Evolutionary conservation across 2,113 vertebrate species (phyloP).

Genomic region (Otocyon megalotis): DNA sequence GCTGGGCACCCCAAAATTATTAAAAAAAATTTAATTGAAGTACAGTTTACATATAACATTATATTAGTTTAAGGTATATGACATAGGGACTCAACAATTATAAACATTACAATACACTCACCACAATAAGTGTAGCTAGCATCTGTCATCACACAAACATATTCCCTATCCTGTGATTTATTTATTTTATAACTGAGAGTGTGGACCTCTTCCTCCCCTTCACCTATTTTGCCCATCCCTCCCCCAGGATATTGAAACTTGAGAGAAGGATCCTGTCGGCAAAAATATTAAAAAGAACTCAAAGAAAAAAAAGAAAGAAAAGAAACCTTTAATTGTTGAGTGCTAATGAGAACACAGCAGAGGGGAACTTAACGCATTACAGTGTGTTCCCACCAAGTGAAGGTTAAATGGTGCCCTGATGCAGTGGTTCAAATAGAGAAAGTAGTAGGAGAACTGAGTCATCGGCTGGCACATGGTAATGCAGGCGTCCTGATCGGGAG

Average conservation of each 20-base stretch:
- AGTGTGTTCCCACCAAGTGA: constrained; percentile 9
- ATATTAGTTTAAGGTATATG: background rate
- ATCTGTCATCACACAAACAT: background rate
- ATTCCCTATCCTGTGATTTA: background rate
- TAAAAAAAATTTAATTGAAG: background rate
- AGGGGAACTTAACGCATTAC: background rate
- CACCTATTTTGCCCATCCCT: background rate
- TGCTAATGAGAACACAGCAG: constrained; percentile 75
- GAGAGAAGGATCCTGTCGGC: background rate
- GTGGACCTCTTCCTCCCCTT: background rate
- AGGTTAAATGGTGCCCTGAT: constrained; percentile 57
- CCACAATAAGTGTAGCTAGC: background rate
- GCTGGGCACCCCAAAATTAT: background rate
- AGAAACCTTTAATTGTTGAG: constrained; percentile 36
- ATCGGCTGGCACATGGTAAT: background rate
- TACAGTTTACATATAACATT: background rate
- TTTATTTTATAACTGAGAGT: background rate
- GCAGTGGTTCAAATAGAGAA: background rate
- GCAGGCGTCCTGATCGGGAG: background rate
- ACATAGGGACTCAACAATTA: background rate
- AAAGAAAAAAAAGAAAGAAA: background rate
- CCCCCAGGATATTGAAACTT: background rate
- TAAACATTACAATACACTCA: background rate
- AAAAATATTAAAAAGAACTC: background rate
- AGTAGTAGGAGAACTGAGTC: constrained; percentile 57